Conservation (phyloP, 64 coral and sea anemone genomes). For the Stichodactyla helianthus region DNA sequence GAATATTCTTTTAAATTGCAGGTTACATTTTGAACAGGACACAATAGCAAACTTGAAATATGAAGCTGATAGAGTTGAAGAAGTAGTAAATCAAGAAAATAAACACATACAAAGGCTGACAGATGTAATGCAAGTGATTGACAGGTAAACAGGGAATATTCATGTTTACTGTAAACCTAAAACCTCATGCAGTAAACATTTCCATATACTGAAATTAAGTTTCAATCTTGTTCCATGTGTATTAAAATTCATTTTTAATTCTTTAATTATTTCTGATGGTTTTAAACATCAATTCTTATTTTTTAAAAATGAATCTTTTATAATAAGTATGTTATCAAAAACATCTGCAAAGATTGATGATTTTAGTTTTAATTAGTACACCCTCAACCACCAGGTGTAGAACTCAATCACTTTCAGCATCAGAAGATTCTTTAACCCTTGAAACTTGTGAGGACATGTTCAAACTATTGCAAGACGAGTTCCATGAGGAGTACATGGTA, state of each 20-base stretch:
- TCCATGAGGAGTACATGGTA: constrained; percentile 67
- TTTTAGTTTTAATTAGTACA: too few relatives aligned
- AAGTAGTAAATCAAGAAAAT: constrained; percentile 69
- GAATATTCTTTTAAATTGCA: constrained; percentile 16
- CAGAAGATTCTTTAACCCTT: constrained; percentile 63
- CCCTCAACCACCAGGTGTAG: constrained; percentile 59
- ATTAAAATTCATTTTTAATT: too few relatives aligned
- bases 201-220: too few relatives aligned
- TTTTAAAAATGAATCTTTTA: too few relatives aligned
- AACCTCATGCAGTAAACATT: too few relatives aligned
- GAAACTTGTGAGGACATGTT: constrained; percentile 87
- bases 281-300: too few relatives aligned
- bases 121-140: constrained; percentile 88
- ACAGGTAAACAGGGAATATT: constrained; percentile 42
- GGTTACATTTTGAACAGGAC: constrained; percentile 81
- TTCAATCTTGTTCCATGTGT: too few relatives aligned
- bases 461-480: constrained; percentile 81
- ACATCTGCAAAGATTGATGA: too few relatives aligned
- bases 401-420: constrained; percentile 54
- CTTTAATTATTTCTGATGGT: too few relatives aligned
- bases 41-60: constrained; percentile 84
- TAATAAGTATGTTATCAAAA: too few relatives aligned
- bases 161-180: background rate
- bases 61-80: constrained; percentile 68
- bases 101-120: constrained; percentile 81